Conservation (phyloP, 2,888 invertebrate species). For the Resseliella maxima region DNA sequence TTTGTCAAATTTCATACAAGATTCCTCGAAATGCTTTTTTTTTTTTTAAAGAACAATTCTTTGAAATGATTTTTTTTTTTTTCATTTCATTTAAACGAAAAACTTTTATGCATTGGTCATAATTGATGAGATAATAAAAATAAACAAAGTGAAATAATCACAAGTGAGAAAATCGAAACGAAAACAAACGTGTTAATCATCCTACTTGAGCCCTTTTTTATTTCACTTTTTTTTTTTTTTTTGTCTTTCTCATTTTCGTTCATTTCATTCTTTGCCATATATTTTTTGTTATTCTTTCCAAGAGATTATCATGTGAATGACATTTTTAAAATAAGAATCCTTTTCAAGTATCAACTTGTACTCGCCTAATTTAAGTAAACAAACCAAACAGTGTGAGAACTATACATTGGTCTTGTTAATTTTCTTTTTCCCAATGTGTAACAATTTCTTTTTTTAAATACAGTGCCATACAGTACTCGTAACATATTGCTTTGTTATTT, state of each 20-base stretch:
- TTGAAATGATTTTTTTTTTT: neutral
- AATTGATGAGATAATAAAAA: slow-evolving; percentile 20
- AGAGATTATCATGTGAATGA: neutral
- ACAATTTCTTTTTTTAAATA: too few relatives aligned
- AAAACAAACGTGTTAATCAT: slow-evolving; percentile 17
- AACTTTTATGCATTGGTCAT: neutral
- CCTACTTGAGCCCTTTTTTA: neutral
- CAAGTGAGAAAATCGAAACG: slow-evolving; percentile 51
- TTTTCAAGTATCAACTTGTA: slow-evolving; percentile 13
- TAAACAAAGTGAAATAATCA: slow-evolving; percentile 51
- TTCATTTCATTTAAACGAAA: neutral
- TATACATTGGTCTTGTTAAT: neutral
- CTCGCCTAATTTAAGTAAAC: slow-evolving; percentile 10
- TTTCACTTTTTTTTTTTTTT: neutral
- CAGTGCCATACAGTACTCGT: too few relatives aligned
- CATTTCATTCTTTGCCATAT: neutral
- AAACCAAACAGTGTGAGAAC: neutral
- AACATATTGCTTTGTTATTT: too few relatives aligned
- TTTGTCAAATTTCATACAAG: neutral
- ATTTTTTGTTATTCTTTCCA: neutral
- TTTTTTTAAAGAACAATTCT: neutral
- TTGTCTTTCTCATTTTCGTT: too few relatives aligned
- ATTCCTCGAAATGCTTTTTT: slow-evolving; percentile 9
- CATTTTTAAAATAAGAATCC: neutral
- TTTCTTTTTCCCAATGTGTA: neutral